Conservation (phyloP, 1,140 invertebrate species). For the Drosophila kurseongensis region DNA sequence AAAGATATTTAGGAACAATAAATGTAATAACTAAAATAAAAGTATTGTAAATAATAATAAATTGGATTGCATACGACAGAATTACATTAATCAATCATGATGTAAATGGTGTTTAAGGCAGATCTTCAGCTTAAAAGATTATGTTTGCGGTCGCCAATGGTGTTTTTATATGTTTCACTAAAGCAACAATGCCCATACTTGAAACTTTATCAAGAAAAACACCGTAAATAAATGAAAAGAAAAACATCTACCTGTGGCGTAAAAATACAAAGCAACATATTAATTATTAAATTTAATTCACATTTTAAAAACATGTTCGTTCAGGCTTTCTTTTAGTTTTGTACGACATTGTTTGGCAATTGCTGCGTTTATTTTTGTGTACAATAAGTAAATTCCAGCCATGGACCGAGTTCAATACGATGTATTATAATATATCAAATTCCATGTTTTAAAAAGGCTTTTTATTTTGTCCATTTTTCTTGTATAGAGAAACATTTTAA, state of each 20-base stretch:
- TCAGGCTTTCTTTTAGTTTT: background rate
- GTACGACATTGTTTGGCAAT: background rate
- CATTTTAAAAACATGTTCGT: background rate
- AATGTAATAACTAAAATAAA: too few species aligned
- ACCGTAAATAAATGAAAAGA: background rate
- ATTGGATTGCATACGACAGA: too few species aligned
- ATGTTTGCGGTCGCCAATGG: background rate
- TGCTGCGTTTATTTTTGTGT: background rate
- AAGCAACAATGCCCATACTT: background rate
- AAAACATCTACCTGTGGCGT: background rate
- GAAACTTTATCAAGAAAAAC: background rate
- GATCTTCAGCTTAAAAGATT: constrained; percentile 1
- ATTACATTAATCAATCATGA: too few species aligned
- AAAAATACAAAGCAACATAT: background rate
- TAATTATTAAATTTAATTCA: background rate
- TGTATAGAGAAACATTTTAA: background rate
- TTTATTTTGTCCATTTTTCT: background rate
- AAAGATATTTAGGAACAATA: too few species aligned
- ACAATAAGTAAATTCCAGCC: background rate
- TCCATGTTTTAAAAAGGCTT: background rate
- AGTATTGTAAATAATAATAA: too few species aligned
- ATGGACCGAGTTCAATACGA: background rate
- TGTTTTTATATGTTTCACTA: background rate
- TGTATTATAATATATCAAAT: background rate
- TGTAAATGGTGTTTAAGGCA: background rate